Evolutionary conservation across 2,888 invertebrate species (phyloP), one percentile per base, ranked within the genome.

Genomic region (Phytoseiulus persimilis): DNA sequence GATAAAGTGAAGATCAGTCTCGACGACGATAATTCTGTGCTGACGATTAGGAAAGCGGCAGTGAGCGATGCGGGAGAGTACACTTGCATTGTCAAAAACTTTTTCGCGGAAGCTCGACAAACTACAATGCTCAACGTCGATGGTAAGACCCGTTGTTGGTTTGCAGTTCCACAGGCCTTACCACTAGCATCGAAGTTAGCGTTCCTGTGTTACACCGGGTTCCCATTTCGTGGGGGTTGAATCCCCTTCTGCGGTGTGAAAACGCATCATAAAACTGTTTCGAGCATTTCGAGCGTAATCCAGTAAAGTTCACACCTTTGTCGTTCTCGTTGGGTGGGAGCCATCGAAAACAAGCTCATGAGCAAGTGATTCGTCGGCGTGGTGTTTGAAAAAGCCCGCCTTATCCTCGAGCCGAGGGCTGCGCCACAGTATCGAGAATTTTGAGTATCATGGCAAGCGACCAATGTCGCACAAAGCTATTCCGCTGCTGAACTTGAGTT

Each of bases 1-100:
- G 33, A 87, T 9, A 31, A 31, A 45, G 31, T 87, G 23, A n/a
- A 45, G 87, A 87, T 87, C 28, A 39, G 39, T 31, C 87, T 39
- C 14, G 87, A 87, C 45, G 45, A 39, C 32, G 87, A 31, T 11
- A 33, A 45, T 31, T 32, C 87, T 39, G 87, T 87, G 0, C 31
- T 33, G 87, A 87, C 87, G 39, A 33, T 87, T 23, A 28, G 87
- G n/a, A 87, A 87, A 6, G 45, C 87, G 28, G 9, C 45, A 3
- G 87, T 87, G 5, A 87, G 33, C 87, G 87, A 87, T 87, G 87
- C 33, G 11, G 87, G 39, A 6, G 45, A 87, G 28, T 87, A 87
- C 45, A 87, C 87, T 33, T 87, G 87, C 87, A 0, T 87, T 5
- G 87, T 9, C 39, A 87, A 87, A 11, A 87, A 87, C n/a, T 45